Evolutionary conservation across 2,113 vertebrate genomes (phyloP), one percentile per base, ranked within the genome.

Genomic region (Pimephales promelas): DNA sequence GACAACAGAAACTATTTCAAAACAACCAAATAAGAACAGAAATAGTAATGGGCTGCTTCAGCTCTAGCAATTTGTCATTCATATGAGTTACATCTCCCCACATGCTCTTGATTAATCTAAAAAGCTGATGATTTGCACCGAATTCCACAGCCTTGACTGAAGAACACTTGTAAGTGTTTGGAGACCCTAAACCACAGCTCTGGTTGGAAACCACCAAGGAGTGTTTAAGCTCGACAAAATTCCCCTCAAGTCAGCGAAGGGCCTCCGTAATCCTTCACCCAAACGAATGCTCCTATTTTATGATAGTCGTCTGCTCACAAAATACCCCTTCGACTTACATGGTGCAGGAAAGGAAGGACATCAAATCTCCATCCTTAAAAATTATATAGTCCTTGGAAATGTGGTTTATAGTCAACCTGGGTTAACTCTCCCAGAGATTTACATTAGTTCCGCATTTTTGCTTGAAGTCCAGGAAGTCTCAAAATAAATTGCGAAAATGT

Each of bases 31-130:
- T 47, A 62, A 52, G 52, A 74, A 43, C 40, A 59, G n/a, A 54
- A 16, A 52, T 52, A 52, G n/a, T 74, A 47, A 74, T 31, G 71
- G 40, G 43, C 68, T 82, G 40, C n/a, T 73, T 11, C 20, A 61
- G 72, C 81, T 66, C 59, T 54, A 22, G n/a, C 83, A 84, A 70
- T 77, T 78, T 84, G 47, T 78, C 74, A 5, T 43, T 70, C 62
- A 78, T 45, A 84, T 71, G 62, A 57, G 49, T 84, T 47, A 22
- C 83, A 57, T 26, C 52, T 77, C 26, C 40, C 5, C 76, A 62
- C 40, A 24, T 85, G 57, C 64, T 81, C 31, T 45, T 49, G n/a
- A 70, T 78, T 84, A 78, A 28, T 45, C 47, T 5, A 18, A 78
- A n/a, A 78, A 52, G 49, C 61, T 68, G 22, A n/a, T 57, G 83